These are phyloP conservation scores for Nomada fabriciana DNA, from an alignment of 2,888 invertebrate genomes.

Conservation along the genomic window DNA sequence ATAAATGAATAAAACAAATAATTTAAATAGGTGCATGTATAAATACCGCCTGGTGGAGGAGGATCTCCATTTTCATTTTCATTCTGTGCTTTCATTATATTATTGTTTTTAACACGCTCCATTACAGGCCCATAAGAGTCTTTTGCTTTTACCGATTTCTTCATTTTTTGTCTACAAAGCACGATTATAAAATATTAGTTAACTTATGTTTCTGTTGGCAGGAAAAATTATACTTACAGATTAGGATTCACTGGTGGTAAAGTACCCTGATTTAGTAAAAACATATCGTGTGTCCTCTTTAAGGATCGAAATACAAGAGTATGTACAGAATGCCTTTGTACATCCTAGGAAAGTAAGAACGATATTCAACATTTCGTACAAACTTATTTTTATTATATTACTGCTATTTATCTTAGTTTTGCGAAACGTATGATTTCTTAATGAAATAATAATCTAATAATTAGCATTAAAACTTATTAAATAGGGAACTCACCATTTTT, in stretches of 20 bases:
- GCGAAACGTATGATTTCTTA: too few species aligned
- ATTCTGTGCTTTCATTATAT: slow-evolving; percentile 86
- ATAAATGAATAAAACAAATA: not conserved
- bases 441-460: too few species aligned
- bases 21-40: not conserved
- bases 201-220: not conserved
- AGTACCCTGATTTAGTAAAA: slow-evolving; percentile 94
- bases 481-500: slow-evolving; percentile 20
- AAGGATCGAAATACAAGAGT: slow-evolving; percentile 98
- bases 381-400: not conserved
- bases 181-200: not conserved
- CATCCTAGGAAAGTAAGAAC: slow-evolving; percentile 88
- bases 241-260: slow-evolving; percentile 93
- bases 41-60: slow-evolving; percentile 84
- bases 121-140: slow-evolving; percentile 95
- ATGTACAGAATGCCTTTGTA: slow-evolving; percentile 98
- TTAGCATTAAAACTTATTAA: too few species aligned
- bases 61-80: slow-evolving; percentile 85
- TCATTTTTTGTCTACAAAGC: slow-evolving; percentile 88
- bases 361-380: slow-evolving; percentile 51
- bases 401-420: not conserved
- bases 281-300: slow-evolving; percentile 99
- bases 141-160: slow-evolving; percentile 90
- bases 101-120: slow-evolving; percentile 89
- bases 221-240: slow-evolving; percentile 87